Evolutionary conservation across 2,113 vertebrate genomes (phyloP), one percentile per base, ranked within the genome.

Genomic region (Anolis carolinensis): DNA sequence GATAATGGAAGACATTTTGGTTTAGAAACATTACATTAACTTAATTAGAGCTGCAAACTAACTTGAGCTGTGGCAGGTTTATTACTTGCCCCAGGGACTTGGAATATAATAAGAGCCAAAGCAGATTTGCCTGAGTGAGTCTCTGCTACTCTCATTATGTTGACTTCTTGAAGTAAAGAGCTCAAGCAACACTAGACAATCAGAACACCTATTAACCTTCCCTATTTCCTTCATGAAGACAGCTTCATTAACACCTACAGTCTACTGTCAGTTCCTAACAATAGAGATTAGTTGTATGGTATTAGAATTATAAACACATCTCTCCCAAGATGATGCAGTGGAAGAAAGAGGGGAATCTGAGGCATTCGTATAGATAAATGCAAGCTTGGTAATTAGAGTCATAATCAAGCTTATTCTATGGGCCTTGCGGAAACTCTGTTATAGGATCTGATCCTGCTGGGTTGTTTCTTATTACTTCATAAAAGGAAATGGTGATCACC

Each of bases 11-110:
- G 78, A 73, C 27, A 7, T 52, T 23, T 73, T 85, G 74, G 80
- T 65, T 59, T 2, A 18, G 55, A 39, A 89, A 32, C 11, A 71
- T n/a, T 52, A 14, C 5, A 55, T 87, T 81, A 82, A 76, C 44
- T 86, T 79, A 34, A 63, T 80, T 76, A 91, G 63, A 82, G 68
- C 70, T 25, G 55, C 74, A 84, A 80, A 89, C 79, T 86, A 86
- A 80, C 87, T 82, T 27, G 73, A 62, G 27, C 23, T 85, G 23
- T 3, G 18, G 70, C 52, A 83, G 73, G 50, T 63, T 84, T 73
- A 30, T 44, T 0, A 0, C 36, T 87, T 1, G 0, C 72, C 39
- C 0, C 0, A 2, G 44, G 76, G 82, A 79, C 44, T 52, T n/a
- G n/a, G 67, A 65, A 75, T 14, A 36, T 44, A 85, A 18, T 63